Conservation (phyloP, 2,113 vertebrate genomes). For the Progne subis region DNA sequence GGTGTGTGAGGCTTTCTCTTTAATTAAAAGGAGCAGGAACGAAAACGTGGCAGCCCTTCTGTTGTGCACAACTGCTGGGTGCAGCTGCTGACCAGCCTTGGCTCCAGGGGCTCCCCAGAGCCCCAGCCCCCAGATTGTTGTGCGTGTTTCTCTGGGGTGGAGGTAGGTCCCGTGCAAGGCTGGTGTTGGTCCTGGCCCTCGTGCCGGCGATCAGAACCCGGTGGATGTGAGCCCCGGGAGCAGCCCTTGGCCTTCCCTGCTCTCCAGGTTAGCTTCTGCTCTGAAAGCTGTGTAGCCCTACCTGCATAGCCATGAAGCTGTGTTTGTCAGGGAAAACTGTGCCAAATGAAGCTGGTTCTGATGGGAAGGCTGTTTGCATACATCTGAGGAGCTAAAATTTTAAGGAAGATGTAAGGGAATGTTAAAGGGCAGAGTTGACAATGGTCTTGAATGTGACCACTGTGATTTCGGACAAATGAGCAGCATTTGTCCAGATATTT, state of each 20-base stretch:
- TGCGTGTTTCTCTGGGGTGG: neutral
- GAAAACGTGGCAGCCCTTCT: neutral
- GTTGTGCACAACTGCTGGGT: neutral
- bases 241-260: neutral
- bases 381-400: neutral
- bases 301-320: neutral
- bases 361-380: neutral
- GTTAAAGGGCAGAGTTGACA: neutral
- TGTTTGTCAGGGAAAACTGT: neutral
- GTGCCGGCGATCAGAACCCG: accelerated
- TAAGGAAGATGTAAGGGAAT: neutral
- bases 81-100: neutral
- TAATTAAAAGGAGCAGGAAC: neutral
- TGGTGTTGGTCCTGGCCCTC: neutral
- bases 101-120: neutral
- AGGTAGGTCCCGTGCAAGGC: accelerated
- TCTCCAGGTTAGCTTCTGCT: accelerated
- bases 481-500: neutral
- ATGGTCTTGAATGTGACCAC: neutral
- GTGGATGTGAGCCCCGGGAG: neutral
- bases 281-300: neutral
- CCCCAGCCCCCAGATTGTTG: accelerated
- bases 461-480: neutral
- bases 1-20: neutral
- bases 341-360: neutral